phyloP scores from a whole-genome alignment of 2,113 vertebrate species.

The Rhea americana region DNA sequence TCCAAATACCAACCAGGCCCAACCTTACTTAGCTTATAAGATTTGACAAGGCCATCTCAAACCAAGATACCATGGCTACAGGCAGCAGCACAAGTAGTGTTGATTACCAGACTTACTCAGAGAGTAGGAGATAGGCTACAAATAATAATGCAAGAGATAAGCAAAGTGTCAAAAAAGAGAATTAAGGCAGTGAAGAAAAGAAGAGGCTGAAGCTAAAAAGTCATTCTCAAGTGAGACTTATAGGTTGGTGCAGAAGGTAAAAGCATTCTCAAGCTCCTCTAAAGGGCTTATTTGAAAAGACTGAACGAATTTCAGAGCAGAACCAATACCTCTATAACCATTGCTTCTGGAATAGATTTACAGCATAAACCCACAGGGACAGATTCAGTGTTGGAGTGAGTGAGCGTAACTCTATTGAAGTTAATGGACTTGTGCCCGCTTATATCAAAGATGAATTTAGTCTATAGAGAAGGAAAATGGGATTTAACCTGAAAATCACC shows the following conservation, averaged over 20 bases:
- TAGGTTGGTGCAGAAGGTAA: background rate
- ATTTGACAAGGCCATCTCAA: background rate
- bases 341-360: slow-evolving; percentile 62
- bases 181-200: background rate
- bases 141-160: fast-evolving
- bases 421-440: slow-evolving; percentile 52
- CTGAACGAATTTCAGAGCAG: slow-evolving; percentile 50
- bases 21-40: background rate
- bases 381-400: slow-evolving; percentile 45
- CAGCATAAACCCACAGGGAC: slow-evolving; percentile 49
- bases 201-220: background rate
- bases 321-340: slow-evolving; percentile 31
- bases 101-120: background rate
- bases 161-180: background rate
- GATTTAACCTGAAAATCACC: slow-evolving; percentile 62
- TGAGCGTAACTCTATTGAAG: slow-evolving; percentile 40
- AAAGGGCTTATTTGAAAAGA: slow-evolving; percentile 22
- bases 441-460: slow-evolving; percentile 56
- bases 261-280: slow-evolving; percentile 10
- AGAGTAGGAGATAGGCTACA: background rate
- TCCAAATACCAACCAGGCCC: background rate
- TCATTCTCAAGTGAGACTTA: background rate
- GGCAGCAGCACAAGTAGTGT: fast-evolving
- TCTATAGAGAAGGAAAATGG: slow-evolving; percentile 46
- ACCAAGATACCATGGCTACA: background rate